A percentile compares a stretch with the other conserved stretches of the same genome.
Conservation (phyloP, 2,888 invertebrate genomes). For the Drosophila ezoana region DNA sequence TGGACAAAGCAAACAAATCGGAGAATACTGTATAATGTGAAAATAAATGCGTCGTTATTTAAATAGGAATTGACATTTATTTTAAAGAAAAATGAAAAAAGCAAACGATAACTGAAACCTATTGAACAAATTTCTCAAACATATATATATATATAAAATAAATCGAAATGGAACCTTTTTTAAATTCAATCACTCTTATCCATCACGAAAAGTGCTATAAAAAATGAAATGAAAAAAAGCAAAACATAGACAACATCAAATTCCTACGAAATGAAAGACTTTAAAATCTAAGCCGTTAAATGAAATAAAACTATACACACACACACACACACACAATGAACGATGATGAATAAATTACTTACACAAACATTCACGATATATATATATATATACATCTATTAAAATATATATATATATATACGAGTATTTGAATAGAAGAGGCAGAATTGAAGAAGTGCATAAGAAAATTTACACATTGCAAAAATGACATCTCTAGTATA, state of each 20-base stretch:
- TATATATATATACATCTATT: slow-evolving; percentile 21
- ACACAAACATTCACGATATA: slow-evolving; percentile 24
- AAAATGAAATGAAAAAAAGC: slow-evolving; percentile 28
- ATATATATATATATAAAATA: slow-evolving; percentile 24
- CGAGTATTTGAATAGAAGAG: slow-evolving; percentile 13
- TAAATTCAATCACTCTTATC: slow-evolving; percentile 55
- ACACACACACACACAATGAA: slow-evolving; percentile 25
- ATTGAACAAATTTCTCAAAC: slow-evolving; percentile 42
- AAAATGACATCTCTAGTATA: slow-evolving; percentile 64
- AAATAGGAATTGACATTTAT: slow-evolving; percentile 77
- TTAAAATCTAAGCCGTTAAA: slow-evolving; percentile 78
- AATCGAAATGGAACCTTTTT: slow-evolving; percentile 59
- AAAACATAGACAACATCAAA: slow-evolving; percentile 76
- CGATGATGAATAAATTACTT: slow-evolving; percentile 29
- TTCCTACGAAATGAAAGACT: slow-evolving; percentile 85
- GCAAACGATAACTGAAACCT: slow-evolving; percentile 47
- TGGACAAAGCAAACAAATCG: slow-evolving; percentile 31
- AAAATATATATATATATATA: too few species aligned
- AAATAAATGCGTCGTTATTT: slow-evolving; percentile 63
- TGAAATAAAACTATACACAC: slow-evolving; percentile 61
- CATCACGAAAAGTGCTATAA: slow-evolving; percentile 69
- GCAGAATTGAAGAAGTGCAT: slow-evolving; percentile 9
- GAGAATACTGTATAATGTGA: slow-evolving; percentile 42
- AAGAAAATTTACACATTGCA: slow-evolving; percentile 65
- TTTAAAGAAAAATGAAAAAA: slow-evolving; percentile 33